A percentile compares a stretch with the other conserved stretches of the same genome.
Evolutionary conservation across 2,113 vertebrate genomes (phyloP).

Genomic region (Daubentonia madagascariensis): DNA sequence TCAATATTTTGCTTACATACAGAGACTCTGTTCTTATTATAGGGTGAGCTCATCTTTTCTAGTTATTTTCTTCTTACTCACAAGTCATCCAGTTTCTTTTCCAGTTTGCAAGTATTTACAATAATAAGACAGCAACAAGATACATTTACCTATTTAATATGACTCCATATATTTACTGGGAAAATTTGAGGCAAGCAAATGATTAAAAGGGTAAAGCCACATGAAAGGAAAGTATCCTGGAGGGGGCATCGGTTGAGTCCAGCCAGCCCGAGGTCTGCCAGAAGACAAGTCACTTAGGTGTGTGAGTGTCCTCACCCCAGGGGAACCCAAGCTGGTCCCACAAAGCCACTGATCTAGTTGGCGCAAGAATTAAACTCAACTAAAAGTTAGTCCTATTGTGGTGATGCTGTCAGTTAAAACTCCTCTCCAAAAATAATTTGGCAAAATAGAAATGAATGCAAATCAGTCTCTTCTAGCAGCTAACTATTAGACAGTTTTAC

Average conservation of each 20-base stretch:
- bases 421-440: conserved; percentile 61
- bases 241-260: accelerated
- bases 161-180: not conserved
- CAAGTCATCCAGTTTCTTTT: not conserved
- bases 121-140: not conserved
- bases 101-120: not conserved
- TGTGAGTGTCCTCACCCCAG: accelerated
- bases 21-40: not conserved
- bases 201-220: not conserved
- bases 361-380: not conserved
- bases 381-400: not conserved
- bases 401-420: conserved; percentile 20
- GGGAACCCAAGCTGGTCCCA: not conserved
- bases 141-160: not conserved
- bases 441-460: conserved; percentile 60
- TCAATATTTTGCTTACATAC: not conserved
- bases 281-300: not conserved
- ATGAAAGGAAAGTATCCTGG: not conserved
- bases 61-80: not conserved
- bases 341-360: not conserved
- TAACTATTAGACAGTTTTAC: conserved; percentile 63
- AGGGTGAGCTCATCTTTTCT: not conserved
- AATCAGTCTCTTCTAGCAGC: conserved; percentile 51
- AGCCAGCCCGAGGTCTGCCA: not conserved
- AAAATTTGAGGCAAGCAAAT: not conserved